Percentiles rank a stretch among this genome's conserved stretches.
Evolutionary conservation across 2,113 vertebrate genomes (phyloP).

Genomic region (Anhinga rufa): DNA sequence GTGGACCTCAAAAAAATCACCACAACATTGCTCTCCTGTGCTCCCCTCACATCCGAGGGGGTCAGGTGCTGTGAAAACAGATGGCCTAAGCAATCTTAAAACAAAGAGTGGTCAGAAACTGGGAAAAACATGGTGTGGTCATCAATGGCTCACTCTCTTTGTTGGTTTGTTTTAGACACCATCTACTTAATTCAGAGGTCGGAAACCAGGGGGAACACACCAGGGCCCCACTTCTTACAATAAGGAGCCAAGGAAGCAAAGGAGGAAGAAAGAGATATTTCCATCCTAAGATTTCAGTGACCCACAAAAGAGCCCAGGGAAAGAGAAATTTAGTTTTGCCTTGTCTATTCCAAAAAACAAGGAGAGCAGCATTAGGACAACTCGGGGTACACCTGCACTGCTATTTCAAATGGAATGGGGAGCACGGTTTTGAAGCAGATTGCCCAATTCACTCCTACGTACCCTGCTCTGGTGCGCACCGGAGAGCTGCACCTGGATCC

Average conservation of each 20-base stretch:
- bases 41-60: not conserved
- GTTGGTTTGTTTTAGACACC: not conserved
- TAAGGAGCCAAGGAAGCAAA: not conserved
- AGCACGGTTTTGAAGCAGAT: not conserved
- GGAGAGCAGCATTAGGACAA: not conserved
- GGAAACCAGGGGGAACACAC: not conserved
- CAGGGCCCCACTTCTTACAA: not conserved
- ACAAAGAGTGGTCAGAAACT: not conserved
- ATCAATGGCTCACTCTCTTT: not conserved
- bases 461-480: not conserved
- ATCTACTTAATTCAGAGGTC: not conserved
- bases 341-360: not conserved
- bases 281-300: not conserved
- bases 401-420: rapidly evolving
- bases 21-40: not conserved
- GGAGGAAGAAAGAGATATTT: not conserved
- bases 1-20: not conserved
- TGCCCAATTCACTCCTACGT: not conserved
- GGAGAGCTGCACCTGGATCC: not conserved
- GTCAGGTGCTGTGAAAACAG: not conserved
- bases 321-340: not conserved
- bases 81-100: not conserved
- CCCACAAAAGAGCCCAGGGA: not conserved
- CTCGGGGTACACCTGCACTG: not conserved
- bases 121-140: not conserved